A percentile compares a stretch with the other conserved stretches of the same genome.
phyloP scores from a whole-genome alignment of 2,113 vertebrate genomes.

The Onychostruthus taczanowskii region DNA sequence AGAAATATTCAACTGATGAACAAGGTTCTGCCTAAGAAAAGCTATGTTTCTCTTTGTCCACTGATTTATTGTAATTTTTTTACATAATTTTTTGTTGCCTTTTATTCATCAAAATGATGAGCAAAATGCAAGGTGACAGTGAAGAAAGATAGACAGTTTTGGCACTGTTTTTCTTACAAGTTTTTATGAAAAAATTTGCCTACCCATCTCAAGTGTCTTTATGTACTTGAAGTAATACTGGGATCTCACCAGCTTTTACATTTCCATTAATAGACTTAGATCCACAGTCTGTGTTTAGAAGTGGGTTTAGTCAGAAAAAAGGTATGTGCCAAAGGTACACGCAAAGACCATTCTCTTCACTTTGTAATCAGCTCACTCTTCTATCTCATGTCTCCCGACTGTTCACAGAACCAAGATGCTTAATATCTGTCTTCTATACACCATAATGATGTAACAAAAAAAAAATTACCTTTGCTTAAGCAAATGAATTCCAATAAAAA shows the following conservation, averaged over 20 bases:
- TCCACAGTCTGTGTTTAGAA: background rate
- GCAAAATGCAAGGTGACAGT: background rate
- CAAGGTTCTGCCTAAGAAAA: background rate
- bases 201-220: background rate
- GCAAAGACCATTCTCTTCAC: background rate
- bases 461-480: background rate
- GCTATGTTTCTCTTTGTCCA: background rate
- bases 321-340: rapidly evolving
- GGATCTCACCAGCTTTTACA: background rate
- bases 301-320: background rate
- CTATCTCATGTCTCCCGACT: background rate
- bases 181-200: background rate
- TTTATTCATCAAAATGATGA: background rate
- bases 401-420: background rate
- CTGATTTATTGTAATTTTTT: background rate
- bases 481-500: background rate
- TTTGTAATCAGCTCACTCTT: background rate
- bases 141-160: background rate
- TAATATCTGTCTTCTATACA: background rate
- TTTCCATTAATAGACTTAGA: background rate
- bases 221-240: background rate
- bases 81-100: background rate
- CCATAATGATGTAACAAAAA: background rate
- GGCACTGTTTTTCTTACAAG: background rate
- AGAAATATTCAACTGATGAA: background rate